Evolutionary conservation across 2,797 vertebrate species (phyloP).

Genomic region (Ara ararauna): DNA sequence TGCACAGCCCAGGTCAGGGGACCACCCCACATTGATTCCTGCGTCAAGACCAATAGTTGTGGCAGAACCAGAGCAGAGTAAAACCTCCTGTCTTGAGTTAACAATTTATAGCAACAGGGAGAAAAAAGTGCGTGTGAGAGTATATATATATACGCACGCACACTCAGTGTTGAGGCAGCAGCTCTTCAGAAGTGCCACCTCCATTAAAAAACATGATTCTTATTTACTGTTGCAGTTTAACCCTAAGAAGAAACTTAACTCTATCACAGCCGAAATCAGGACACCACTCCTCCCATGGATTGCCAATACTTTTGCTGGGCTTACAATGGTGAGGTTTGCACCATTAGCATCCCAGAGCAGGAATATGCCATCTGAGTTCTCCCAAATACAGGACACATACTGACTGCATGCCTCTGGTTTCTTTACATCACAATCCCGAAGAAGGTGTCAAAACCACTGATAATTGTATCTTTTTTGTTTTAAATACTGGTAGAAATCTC

Average conservation of each 20-base stretch:
- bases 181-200: background rate
- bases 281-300: background rate
- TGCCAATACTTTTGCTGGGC: background rate
- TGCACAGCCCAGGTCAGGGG: constrained; percentile 20
- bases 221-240: background rate
- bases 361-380: background rate
- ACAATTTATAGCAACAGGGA: background rate
- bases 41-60: background rate
- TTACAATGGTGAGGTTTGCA: background rate
- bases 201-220: background rate
- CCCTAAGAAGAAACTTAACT: background rate
- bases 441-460: background rate
- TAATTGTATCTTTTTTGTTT: background rate
- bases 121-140: too few relatives aligned
- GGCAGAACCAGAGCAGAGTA: background rate
- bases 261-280: background rate
- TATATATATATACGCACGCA: rapidly evolving
- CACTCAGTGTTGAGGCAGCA: background rate
- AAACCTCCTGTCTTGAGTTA: background rate
- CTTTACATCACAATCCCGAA: background rate
- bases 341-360: background rate
- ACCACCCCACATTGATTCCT: background rate
- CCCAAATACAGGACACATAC: background rate
- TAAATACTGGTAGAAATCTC: background rate
- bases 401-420: background rate